Percentiles rank a stretch among this genome's conserved stretches.
These are phyloP conservation scores for Heterotis niloticus DNA, from an alignment of 2,113 vertebrate genomes.

Conservation along the genomic window DNA sequence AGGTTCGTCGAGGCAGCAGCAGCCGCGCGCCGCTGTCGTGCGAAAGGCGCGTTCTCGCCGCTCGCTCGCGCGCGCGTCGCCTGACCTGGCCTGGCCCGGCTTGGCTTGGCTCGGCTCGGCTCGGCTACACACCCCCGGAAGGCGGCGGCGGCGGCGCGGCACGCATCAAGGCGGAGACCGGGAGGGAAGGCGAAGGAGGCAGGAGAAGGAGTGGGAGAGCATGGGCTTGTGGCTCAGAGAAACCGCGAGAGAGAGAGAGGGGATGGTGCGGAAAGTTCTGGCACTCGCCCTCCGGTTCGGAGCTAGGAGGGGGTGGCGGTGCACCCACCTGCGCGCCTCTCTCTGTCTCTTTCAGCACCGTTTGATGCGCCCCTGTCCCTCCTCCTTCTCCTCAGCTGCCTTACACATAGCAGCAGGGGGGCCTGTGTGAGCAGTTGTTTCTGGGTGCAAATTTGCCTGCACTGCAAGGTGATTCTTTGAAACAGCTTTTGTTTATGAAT, in stretches of 20 bases:
- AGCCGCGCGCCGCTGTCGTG: neutral
- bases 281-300: slow-evolving; percentile 4
- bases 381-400: slow-evolving; percentile 7
- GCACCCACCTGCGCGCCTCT: neutral
- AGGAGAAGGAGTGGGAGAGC: slow-evolving; percentile 17
- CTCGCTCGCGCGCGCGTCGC: neutral
- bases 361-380: neutral
- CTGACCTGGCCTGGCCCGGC: too few relatives aligned
- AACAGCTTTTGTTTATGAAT: neutral
- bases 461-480: neutral
- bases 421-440: neutral
- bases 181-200: neutral
- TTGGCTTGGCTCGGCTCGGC: too few relatives aligned
- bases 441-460: neutral
- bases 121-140: slow-evolving; percentile 8
- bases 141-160: neutral
- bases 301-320: neutral
- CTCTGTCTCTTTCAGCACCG: slow-evolving; percentile 10
- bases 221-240: slow-evolving; percentile 13
- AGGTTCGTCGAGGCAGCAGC: neutral
- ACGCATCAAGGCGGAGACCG: neutral
- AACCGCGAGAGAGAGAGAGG: slow-evolving; percentile 15
- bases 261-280: neutral
- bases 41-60: neutral
- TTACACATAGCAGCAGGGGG: neutral